Evolutionary conservation across 2,888 invertebrate genomes (phyloP).

Genomic region (Erannis defoliaria): DNA sequence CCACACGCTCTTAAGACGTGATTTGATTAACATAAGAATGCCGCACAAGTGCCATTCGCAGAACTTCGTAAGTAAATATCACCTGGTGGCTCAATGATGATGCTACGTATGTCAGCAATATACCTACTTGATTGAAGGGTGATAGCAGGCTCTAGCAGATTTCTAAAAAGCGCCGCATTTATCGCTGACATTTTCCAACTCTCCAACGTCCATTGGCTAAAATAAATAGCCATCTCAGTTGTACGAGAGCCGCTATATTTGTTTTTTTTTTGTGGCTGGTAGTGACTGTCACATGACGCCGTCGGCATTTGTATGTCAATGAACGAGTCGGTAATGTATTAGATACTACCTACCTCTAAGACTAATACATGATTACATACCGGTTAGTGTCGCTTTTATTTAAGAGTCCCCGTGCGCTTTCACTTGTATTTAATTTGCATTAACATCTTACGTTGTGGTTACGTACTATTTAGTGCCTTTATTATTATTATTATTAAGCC

Average conservation of each 20-base stretch:
- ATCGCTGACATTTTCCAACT: background rate
- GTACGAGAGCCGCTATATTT: conserved; percentile 4
- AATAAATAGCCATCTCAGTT: background rate
- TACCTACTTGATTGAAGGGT: too few relatives aligned
- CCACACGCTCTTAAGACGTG: conserved; percentile 34
- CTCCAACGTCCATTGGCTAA: background rate
- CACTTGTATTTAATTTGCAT: conserved; percentile 61
- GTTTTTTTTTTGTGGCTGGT: conserved; percentile 33
- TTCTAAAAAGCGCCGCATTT: background rate
- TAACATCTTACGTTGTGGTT: conserved; percentile 27
- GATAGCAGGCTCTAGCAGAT: too few relatives aligned
- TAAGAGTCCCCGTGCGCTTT: conserved; percentile 59
- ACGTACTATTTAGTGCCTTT: too few relatives aligned
- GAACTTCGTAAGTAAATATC: conserved; percentile 19
- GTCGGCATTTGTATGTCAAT: conserved; percentile 48
- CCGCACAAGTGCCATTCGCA: conserved; percentile 26
- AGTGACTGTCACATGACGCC: conserved; percentile 38
- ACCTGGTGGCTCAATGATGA: conserved; percentile 9
- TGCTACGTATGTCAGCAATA: background rate
- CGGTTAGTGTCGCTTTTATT: conserved; percentile 59
- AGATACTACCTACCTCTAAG: conserved; percentile 13
- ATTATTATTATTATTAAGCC: too few relatives aligned
- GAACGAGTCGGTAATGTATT: conserved; percentile 28
- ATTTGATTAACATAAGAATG: conserved; percentile 53
- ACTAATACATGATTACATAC: conserved; percentile 27